Evolutionary conservation across 2,888 invertebrate species (phyloP).

Genomic region (Meliscaeva auricollis): DNA sequence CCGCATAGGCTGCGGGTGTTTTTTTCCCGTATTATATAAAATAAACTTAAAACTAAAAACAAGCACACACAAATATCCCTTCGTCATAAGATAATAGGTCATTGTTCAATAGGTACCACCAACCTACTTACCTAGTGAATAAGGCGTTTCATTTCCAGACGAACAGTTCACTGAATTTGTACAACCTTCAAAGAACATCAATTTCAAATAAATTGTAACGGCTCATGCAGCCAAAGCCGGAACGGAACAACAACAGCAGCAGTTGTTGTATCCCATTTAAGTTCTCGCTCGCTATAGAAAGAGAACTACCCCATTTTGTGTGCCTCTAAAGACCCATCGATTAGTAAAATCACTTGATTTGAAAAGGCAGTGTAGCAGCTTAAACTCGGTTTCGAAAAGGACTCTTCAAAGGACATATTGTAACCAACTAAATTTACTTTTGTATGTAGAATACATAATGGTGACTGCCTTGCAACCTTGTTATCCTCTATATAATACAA

Average conservation of each 20-base stretch:
- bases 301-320: constrained; percentile 12
- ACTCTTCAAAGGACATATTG: constrained; percentile 52
- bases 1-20: too few relatives aligned
- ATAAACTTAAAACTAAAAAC: background rate
- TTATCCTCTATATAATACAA: background rate
- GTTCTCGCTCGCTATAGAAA: background rate
- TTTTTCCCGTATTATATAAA: background rate
- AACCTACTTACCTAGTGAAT: constrained; percentile 39
- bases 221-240: constrained; percentile 51
- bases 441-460: background rate
- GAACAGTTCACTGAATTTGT: constrained; percentile 66
- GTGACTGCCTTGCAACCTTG: constrained; percentile 53
- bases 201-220: constrained; percentile 61
- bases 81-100: too few relatives aligned
- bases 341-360: constrained; percentile 72
- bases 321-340: constrained; percentile 58
- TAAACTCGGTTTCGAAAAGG: constrained; percentile 37
- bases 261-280: constrained; percentile 14
- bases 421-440: background rate
- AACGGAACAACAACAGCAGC: constrained; percentile 20
- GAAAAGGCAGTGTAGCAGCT: constrained; percentile 53
- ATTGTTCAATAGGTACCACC: background rate
- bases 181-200: constrained; percentile 67
- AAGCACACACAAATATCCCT: too few relatives aligned
- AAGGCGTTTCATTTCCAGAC: constrained; percentile 56